Evolutionary conservation across 2,797 vertebrate species (phyloP).

Genomic region (Carduelis carduelis): DNA sequence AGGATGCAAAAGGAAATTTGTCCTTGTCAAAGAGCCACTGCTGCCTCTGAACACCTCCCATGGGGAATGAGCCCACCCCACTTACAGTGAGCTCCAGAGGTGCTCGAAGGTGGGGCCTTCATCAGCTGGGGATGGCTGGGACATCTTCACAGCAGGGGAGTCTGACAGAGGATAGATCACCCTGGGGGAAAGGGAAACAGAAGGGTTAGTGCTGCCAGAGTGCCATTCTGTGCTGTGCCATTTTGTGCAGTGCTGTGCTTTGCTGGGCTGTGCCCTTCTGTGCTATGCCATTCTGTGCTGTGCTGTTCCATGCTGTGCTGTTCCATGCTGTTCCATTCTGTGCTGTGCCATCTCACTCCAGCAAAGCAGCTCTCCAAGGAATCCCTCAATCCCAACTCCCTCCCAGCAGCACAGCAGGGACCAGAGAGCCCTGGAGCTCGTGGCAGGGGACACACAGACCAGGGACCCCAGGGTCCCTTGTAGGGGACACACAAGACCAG

Average conservation of each 20-base stretch:
- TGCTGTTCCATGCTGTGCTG: background rate
- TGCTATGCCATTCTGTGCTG: no score
- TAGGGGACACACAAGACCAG: background rate
- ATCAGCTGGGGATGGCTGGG: slow-evolving; percentile 83
- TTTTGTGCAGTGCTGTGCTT: background rate
- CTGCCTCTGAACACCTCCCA: rapidly evolving
- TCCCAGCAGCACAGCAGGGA: background rate
- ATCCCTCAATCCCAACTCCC: background rate
- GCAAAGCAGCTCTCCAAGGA: background rate
- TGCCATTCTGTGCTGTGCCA: no score
- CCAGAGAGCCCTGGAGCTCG: background rate
- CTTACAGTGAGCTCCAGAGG: slow-evolving; percentile 97
- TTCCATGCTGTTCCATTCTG: no score
- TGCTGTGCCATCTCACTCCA: background rate
- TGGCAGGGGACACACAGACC: background rate
- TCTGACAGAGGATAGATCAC: slow-evolving; percentile 79
- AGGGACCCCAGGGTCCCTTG: rapidly evolving
- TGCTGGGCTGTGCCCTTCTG: background rate
- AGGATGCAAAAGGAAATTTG: background rate
- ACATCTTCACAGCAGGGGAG: slow-evolving; percentile 83
- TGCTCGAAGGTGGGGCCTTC: slow-evolving; percentile 92
- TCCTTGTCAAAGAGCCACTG: background rate
- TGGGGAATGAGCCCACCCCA: background rate
- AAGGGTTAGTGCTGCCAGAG: background rate
- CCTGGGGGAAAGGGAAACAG: slow-evolving; percentile 68